Conservation (phyloP, 2,797 vertebrate genomes). For the Gephyroberyx darwinii region DNA sequence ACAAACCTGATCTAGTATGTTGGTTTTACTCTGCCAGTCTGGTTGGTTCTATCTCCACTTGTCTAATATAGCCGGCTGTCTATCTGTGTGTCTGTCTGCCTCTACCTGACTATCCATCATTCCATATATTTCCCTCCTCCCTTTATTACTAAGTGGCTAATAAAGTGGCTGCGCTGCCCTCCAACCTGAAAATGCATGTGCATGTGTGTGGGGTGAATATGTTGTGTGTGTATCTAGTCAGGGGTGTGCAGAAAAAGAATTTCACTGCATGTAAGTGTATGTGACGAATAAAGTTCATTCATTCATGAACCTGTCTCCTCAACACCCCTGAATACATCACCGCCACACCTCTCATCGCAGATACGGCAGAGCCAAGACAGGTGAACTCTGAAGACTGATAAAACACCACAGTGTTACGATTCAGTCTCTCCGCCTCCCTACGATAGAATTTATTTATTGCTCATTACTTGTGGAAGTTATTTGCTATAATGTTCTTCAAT, state of each 20-base stretch:
- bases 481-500: conserved; percentile 7
- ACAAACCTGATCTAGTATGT: neutral
- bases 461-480: conserved; percentile 39
- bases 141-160: neutral
- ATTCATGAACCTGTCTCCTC: too few relatives aligned
- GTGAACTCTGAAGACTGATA: conserved; percentile 7
- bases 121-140: neutral
- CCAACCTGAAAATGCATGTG: too few relatives aligned
- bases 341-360: neutral
- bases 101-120: neutral
- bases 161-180: too few relatives aligned
- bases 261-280: too few relatives aligned
- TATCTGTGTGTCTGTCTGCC: neutral
- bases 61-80: neutral
- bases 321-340: neutral
- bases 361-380: neutral
- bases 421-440: neutral
- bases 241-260: too few relatives aligned
- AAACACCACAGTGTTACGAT: neutral
- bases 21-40: conserved; percentile 2
- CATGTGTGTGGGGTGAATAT: too few relatives aligned
- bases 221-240: too few relatives aligned
- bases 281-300: too few relatives aligned
- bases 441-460: conserved; percentile 15
- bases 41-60: neutral